phyloP scores from a whole-genome alignment of 2,113 vertebrate genomes.

The Pagrus major region DNA sequence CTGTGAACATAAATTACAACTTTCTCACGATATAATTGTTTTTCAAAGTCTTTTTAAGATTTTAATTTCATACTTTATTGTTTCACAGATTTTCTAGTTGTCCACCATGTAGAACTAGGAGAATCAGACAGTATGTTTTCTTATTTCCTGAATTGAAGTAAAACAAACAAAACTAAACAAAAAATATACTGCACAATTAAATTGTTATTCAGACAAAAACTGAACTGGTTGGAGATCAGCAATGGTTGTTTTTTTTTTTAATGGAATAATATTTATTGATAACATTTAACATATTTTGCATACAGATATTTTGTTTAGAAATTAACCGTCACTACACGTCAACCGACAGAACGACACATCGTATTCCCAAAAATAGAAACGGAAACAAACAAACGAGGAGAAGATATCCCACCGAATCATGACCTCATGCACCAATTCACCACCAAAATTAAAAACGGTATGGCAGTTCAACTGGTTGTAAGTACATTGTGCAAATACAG shows the following conservation, averaged over 20 bases:
- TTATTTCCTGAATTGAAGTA: neutral
- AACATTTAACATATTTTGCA: constrained; percentile 81
- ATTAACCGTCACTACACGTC: constrained; percentile 88
- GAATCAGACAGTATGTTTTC: neutral
- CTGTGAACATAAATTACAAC: neutral
- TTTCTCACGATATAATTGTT: neutral
- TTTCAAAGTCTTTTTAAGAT: constrained; percentile 2
- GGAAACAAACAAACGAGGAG: constrained; percentile 73
- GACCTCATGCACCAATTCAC: constrained; percentile 90
- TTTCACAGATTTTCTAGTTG: constrained; percentile 2
- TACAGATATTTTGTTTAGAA: constrained; percentile 86
- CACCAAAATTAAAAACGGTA: constrained; percentile 62
- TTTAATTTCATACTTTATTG: neutral
- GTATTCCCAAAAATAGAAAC: constrained; percentile 84
- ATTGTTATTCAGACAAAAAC: neutral
- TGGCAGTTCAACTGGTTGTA: constrained; percentile 77
- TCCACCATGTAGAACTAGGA: neutral
- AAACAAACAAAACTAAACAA: neutral
- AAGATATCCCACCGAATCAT: constrained; percentile 79
- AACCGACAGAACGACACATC: constrained; percentile 84
- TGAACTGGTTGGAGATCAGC: constrained; percentile 2
- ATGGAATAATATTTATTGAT: constrained; percentile 80
- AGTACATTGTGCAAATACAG: constrained; percentile 78
- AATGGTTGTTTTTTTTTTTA: constrained; percentile 53
- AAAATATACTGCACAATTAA: neutral